Conservation (phyloP, 2,888 invertebrate genomes). For the Meandrusa payeni region DNA sequence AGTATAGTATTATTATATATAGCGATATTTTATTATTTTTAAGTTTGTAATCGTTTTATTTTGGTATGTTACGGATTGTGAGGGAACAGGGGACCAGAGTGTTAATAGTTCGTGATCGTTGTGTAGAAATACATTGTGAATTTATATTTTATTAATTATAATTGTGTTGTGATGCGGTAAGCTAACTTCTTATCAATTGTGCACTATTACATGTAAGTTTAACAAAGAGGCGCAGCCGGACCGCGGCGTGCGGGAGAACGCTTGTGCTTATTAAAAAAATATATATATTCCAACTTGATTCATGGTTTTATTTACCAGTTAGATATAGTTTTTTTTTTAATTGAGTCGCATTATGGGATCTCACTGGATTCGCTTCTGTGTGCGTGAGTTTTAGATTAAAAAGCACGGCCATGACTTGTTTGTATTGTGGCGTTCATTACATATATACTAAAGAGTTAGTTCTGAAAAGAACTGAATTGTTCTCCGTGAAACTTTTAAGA, state of each 20-base stretch:
- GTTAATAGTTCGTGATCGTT: conserved; percentile 40
- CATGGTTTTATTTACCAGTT: conserved; percentile 46
- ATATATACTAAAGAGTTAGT: no score
- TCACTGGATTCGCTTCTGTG: no score
- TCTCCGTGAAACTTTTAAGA: no score
- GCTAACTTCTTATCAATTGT: conserved; percentile 54
- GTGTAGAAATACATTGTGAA: conserved; percentile 33
- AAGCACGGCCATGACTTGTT: no score
- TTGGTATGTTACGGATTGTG: conserved; percentile 45
- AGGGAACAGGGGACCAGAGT: conserved; percentile 60
- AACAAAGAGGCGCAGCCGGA: conserved; percentile 28
- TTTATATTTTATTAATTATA: conserved; percentile 32
- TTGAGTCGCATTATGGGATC: no score
- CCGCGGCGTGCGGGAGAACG: conserved; percentile 46
- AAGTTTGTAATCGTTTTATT: conserved; percentile 25
- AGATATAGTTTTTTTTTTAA: no score
- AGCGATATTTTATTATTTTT: conserved; percentile 11
- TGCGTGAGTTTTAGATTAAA: no score
- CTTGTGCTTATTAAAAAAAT: conserved; percentile 74
- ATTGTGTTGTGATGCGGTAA: conserved; percentile 61
- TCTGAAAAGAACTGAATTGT: no score
- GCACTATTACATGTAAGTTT: conserved; percentile 53
- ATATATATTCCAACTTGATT: conserved; percentile 58
- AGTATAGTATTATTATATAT: conserved; percentile 5
- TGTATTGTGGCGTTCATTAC: no score